Percentiles rank a stretch among this genome's conserved stretches.
Evolutionary conservation across 2,113 vertebrate species (phyloP).

Genomic region (Apteryx mantelli): DNA sequence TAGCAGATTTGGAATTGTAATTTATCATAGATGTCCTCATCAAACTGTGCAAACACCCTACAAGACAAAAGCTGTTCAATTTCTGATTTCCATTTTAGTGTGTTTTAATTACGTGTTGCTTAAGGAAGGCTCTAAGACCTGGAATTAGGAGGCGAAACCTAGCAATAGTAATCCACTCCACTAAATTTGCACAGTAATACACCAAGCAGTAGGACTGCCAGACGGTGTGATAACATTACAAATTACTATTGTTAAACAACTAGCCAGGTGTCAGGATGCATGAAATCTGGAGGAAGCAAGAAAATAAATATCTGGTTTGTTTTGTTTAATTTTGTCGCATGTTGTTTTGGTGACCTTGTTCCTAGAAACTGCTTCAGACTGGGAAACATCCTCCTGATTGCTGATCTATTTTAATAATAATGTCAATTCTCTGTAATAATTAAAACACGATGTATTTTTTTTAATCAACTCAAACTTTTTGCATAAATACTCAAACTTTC

Average conservation of each 20-base stretch:
- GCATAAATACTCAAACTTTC: background rate
- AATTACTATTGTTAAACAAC: constrained; percentile 74
- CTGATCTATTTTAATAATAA: background rate
- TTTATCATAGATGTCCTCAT: constrained; percentile 82
- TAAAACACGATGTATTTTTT: background rate
- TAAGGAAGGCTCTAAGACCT: constrained; percentile 42
- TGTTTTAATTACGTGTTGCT: constrained; percentile 57
- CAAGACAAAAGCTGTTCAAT: constrained; percentile 67
- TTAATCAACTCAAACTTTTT: background rate
- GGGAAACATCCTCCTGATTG: background rate
- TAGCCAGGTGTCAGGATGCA: constrained; percentile 79
- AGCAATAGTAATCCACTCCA: constrained; percentile 64
- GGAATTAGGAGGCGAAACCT: constrained; percentile 33
- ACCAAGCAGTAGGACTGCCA: constrained; percentile 68
- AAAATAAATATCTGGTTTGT: constrained; percentile 58
- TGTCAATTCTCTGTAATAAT: background rate
- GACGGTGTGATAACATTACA: constrained; percentile 78
- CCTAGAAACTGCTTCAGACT: background rate
- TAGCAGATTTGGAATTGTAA: constrained; percentile 78
- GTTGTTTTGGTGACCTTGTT: constrained; percentile 42
- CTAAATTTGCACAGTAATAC: constrained; percentile 83
- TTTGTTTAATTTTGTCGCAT: constrained; percentile 42
- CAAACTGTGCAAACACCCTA: constrained; percentile 67
- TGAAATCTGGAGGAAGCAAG: constrained; percentile 66
- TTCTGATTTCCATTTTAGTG: constrained; percentile 61